phyloP scores from a whole-genome alignment of 1,140 invertebrate genomes.

The Phymorhynchus buccinoides region DNA sequence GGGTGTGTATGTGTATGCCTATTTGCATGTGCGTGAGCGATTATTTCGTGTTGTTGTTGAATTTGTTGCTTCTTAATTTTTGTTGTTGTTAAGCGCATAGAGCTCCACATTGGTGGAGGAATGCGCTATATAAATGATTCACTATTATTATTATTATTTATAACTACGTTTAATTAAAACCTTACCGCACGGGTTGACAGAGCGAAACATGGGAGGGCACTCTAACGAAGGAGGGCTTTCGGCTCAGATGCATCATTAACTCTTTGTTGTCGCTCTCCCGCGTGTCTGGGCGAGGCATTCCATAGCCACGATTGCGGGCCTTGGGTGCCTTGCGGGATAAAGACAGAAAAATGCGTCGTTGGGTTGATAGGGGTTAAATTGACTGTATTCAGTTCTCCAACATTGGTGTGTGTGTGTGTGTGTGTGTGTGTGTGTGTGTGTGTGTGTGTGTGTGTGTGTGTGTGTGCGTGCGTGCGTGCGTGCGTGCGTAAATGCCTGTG shows the following conservation, averaged over 20 bases:
- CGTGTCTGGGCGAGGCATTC: slow-evolving; percentile 36
- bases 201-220: slow-evolving; percentile 31
- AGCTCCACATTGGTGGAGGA: too few relatives aligned
- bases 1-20: too few relatives aligned
- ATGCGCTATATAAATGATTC: too few relatives aligned
- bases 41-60: too few relatives aligned
- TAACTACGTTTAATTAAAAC: too few relatives aligned
- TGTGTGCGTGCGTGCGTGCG: not conserved
- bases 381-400: not conserved
- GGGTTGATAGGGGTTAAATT: not conserved
- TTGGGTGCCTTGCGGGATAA: slow-evolving; percentile 33
- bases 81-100: too few relatives aligned
- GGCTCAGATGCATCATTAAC: slow-evolving; percentile 25
- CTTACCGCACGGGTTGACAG: slow-evolving; percentile 31
- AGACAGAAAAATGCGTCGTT: not conserved
- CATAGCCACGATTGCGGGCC: slow-evolving; percentile 18
- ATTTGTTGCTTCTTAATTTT: too few relatives aligned
- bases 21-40: too few relatives aligned
- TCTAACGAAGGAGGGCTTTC: slow-evolving; percentile 37
- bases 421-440: not conserved
- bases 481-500: too few relatives aligned
- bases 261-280: slow-evolving; percentile 24
- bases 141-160: too few relatives aligned
- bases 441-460: not conserved
- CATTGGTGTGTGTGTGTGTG: not conserved